Percentiles rank a stretch among this genome's conserved stretches.
phyloP scores from a whole-genome alignment of 2,888 invertebrate genomes.

The Drosophila paucipuncta region DNA sequence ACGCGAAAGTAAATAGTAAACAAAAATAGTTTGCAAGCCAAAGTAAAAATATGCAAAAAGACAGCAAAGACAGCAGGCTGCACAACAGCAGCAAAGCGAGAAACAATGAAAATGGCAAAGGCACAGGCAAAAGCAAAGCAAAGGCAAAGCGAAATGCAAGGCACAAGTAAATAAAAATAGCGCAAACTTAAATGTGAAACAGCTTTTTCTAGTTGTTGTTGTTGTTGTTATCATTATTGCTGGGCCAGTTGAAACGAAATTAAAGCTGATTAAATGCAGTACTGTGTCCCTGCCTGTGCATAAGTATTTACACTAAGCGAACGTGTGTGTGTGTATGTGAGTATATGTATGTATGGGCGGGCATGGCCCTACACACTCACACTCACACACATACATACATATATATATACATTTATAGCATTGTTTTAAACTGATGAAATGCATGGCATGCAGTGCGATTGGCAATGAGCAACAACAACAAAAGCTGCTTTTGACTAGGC shows the following conservation, averaged over 20 bases:
- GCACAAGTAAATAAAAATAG: slow-evolving; percentile 71
- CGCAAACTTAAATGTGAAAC: slow-evolving; percentile 64
- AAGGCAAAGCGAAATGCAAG: slow-evolving; percentile 27
- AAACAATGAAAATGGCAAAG: slow-evolving; percentile 19
- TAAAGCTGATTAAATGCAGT: slow-evolving; percentile 61
- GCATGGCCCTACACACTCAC: not conserved
- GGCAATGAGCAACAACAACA: slow-evolving; percentile 37
- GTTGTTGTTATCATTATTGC: slow-evolving; percentile 30
- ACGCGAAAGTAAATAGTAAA: slow-evolving; percentile 76
- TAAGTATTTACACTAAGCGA: slow-evolving; percentile 3
- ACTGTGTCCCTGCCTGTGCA: slow-evolving; percentile 24
- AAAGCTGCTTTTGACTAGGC: slow-evolving; percentile 29
- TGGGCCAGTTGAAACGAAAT: slow-evolving; percentile 51
- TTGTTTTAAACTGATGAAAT: slow-evolving; percentile 56
- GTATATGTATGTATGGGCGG: not conserved
- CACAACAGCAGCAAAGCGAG: slow-evolving; percentile 22
- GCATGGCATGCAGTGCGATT: slow-evolving; percentile 52
- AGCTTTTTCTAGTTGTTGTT: slow-evolving; percentile 47
- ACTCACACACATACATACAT: not conserved
- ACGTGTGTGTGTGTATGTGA: slow-evolving; percentile 14
- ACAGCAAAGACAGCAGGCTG: slow-evolving; percentile 13
- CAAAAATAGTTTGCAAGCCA: slow-evolving; percentile 76
- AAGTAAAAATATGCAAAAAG: slow-evolving; percentile 68
- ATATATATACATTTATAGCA: slow-evolving; percentile 17
- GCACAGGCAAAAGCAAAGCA: slow-evolving; percentile 35